Base-by-base conservation (phyloP, 2,888 invertebrate genomes). In the Lasioglossum vierecki region DNA sequence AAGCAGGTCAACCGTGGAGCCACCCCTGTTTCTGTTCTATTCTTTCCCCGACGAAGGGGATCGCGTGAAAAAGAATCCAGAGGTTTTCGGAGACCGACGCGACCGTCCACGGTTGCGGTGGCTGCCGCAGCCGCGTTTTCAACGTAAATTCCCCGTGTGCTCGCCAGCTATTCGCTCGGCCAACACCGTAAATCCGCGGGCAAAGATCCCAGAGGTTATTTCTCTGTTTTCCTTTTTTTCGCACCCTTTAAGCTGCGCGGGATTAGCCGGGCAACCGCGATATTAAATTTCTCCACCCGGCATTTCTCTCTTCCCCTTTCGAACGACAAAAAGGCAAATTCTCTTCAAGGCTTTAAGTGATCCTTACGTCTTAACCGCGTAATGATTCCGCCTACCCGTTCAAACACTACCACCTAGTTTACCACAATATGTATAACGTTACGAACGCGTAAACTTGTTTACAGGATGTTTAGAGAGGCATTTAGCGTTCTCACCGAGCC, bases 281-380 rank as follows among this genome's bases (percentile, higher is more conserved):
- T 71, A 80, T 83, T 75, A 76, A 80, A 83, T 66, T 83, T 75
- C 41, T 30, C n/a, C 39, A 22, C 4, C 39, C 35, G 68, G 22
- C 39, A 39, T n/a, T 60, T 9, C 18, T 2, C 18, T n/a, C 22
- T 8, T 35, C 15, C 30, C 13, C 22, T 66, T 63, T 63, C 26
- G 18, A 8, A 3, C 30, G 30, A 30, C 66, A 18, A 30, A 35
- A 35, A 66, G 66, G 60, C 60, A 63, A 30, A 63, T 63, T 63
- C 26, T 63, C 30, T 2, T 44, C 11, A 44, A 4, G 44, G 26
- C 60, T 15, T 15, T 26, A 26, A 26, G 66, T 2, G 26, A 15
- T n/a, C 57, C n/a, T n/a, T n/a, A 9, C 9, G 22, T 6, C 49
- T 49, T 49, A 49, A 49, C 49, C 18, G 49, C 18, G 5, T 35